Percentiles rank a stretch among this genome's conserved stretches.
These are phyloP conservation scores for Pseudococcus longispinus DNA, from an alignment of 2,888 invertebrate species.

Conservation along the genomic window DNA sequence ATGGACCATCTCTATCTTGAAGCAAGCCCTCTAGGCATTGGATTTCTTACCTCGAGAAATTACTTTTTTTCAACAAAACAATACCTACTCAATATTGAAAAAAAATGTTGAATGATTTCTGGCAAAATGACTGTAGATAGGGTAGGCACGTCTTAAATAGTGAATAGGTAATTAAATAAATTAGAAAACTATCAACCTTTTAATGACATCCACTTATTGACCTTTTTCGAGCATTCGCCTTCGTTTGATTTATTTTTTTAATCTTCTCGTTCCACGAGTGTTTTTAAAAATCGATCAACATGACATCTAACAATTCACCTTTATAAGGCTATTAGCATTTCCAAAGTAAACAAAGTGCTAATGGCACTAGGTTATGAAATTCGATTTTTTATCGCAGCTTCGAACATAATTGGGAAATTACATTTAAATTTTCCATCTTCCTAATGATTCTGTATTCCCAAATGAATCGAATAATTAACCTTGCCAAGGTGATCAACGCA, in stretches of 20 bases:
- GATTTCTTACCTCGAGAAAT: neutral
- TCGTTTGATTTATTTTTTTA: neutral
- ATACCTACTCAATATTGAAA: neutral
- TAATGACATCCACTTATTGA: neutral
- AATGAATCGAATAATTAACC: neutral
- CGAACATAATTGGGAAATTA: neutral
- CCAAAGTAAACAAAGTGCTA: neutral
- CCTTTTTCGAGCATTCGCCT: neutral
- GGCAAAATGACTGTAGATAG: no score
- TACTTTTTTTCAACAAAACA: neutral
- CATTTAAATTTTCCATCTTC: slow-evolving; percentile 1
- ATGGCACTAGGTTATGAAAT: neutral
- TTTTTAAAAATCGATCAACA: neutral
- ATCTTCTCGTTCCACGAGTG: neutral
- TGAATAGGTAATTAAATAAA: no score
- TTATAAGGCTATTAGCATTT: neutral
- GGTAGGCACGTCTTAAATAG: no score
- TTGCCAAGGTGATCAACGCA: neutral
- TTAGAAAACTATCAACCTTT: neutral
- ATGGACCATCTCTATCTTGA: neutral
- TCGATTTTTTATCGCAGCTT: neutral
- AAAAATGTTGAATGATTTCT: neutral
- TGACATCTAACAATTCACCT: neutral
- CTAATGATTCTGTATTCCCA: neutral
- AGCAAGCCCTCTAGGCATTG: neutral